Base-by-base conservation (phyloP, 1,140 invertebrate species). In the Drosophila serrata region DNA sequence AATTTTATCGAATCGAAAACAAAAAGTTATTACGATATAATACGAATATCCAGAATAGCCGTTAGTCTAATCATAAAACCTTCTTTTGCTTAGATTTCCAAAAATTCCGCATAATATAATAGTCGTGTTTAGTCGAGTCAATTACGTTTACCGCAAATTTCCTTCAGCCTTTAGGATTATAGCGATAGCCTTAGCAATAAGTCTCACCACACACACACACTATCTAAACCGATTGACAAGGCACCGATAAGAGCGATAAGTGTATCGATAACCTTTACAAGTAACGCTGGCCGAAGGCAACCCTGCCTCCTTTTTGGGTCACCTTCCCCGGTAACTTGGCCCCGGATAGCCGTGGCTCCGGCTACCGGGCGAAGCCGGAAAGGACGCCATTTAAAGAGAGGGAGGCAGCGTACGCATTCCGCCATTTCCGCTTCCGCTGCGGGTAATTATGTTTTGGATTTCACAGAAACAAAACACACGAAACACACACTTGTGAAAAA, bases 371-470 rank as follows among this genome's bases (percentile, higher is more conserved):
- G 12, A 33, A 9, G 8, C 19, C 29, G 35, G 15, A 24, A 19
- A 31, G 35, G 37, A 42, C 27, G 3, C 15, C 49, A 22, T 22
- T 37, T 37, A 7, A 6, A 55, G 27, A 37, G 61, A 19, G 27
- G 56, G 61, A 19, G 37, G 1, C 56, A 61, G 29, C 56, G 61
- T 22, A 29, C 8, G 61, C 61, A 64, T 64, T 64, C 61, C 61
- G 24, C 11, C 35, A 19, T 22, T 22, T 37, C 53, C 37, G 61
- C 61, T 53, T 64, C 45, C 60, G 60, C 19, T 31, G 45, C 45
- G 42, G 24, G 64, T 63, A 81, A 82, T 75, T 78, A 86, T 86
- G 82, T 86, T 86, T 86, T 86, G 82, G 82, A 86, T 86, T 86
- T 81, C 61, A 57, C 22, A 48, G 24, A 31, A 49, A 17, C 4